Base-by-base conservation (phyloP, 2,888 invertebrate genomes). In the Acronicta aceris region DNA sequence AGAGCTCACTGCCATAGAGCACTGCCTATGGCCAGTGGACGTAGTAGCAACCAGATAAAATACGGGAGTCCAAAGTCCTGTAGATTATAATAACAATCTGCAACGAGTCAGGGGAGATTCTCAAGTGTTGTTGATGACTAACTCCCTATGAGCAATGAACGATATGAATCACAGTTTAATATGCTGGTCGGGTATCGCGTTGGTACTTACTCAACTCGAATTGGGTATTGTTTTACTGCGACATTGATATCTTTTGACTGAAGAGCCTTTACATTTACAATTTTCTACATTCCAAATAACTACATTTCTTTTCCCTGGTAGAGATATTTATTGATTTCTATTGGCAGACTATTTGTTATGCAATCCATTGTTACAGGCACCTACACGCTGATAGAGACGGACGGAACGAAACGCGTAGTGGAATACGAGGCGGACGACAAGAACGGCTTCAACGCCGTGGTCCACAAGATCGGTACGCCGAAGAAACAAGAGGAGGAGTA, bases 381-480 rank as follows among this genome's bases (percentile, higher is more conserved):
- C 45, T 96, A 96, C 89, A 95, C 95, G 0, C 85, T 96, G 9
- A 83, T 95, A 5, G 95, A 95, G 74, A 95, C 95, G 0, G 95
- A 95, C 82, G 95, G 95, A 15, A 95, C 95, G 0, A 95, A 95
- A 81, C 91, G 96, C 73, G 88, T 96, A 38, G 95, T 95, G 30
- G 95, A 95, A 84, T 95, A 95, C 87, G 95, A 95, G 65, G 95
- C 95, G 0, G 95, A 95, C 80, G 95, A 95, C 79, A 95, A 95
- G 66, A 95, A 95, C 84, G 95, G 95, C 0, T 95, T 95, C 88
- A 95, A 95, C 81, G 95, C 95, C 0, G 91, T 95, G 30, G 95
- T 95, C 0, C 95, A 95, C 87, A 95, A 90, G 74, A 95, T 95
- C 47, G 95, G 95, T 12, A 88, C 86, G 0, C 93, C 90, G 7